Base-by-base conservation (phyloP, 2,888 invertebrate species). In the Galerucella nymphaeae region DNA sequence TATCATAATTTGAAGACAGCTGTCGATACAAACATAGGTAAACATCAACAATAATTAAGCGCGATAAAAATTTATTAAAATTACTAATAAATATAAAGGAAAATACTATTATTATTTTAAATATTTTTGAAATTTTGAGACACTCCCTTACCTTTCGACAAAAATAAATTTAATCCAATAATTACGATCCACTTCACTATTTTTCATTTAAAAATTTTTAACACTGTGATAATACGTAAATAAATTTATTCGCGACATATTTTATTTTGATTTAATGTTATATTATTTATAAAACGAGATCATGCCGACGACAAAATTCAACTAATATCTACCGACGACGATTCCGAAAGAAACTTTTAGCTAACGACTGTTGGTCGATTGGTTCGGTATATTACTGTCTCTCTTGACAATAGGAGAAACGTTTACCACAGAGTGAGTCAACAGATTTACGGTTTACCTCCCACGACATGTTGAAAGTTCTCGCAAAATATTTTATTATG, bases 321-420 rank as follows among this genome's bases (percentile, higher is more conserved):
- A 66, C 66, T 66, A 66, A 66, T 58, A 66, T 58, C 18, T 18
- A 50, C 55, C 18, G 45, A 42, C 55, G 30, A 8, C 8, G 23
- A 30, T 30, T 57, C 57, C 2, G 18, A 16, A 66, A 66, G 57
- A 45, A 57, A 66, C 66, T 66, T 66, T 66, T 66, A 66, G 23
- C 66, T 58, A 66, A 53, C 50, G 55, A 53, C 58, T 66, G 38
- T 53, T 41, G 13, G 59, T 59, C 38, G 59, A 23, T 8, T 18
- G 64, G 18, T 53, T 58, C 58, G 13, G 30, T 58, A 6, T 30
- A 23, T 58, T n/a, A 48, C 48, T 42, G 42, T 64, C 41, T 16
- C 50, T 62, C 61, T 61, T 72, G 53, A 69, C 72, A 69, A 72
- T 69, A 72, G 69, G 69, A 69, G 61, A 69, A 66, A 72, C 58